A percentile compares a stretch with the other conserved stretches of the same genome.
phyloP scores from a whole-genome alignment of 2,113 vertebrate genomes.

The Laticauda colubrina region DNA sequence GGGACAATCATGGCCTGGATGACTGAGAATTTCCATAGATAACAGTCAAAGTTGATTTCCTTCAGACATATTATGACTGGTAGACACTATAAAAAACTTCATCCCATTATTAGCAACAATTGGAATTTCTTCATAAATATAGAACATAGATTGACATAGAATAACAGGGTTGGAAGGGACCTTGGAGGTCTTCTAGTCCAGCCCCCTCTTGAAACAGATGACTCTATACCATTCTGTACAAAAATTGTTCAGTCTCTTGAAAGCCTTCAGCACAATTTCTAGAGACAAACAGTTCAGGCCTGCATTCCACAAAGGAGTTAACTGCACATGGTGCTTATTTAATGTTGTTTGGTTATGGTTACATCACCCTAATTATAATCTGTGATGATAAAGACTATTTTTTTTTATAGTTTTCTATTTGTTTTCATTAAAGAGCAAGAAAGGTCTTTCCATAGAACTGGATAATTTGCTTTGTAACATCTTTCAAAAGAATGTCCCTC shows the following conservation, averaged over 20 bases:
- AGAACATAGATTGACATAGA: neutral
- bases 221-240: neutral
- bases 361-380: neutral
- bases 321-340: neutral
- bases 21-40: neutral
- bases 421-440: neutral
- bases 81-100: neutral
- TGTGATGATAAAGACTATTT: neutral
- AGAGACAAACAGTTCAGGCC: neutral
- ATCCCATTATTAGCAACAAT: neutral
- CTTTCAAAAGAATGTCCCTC: neutral
- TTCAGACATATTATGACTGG: neutral
- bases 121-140: neutral
- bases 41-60: neutral
- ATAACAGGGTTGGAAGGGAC: neutral
- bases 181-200: neutral
- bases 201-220: neutral
- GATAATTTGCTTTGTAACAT: neutral
- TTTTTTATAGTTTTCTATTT: neutral
- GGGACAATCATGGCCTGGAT: neutral
- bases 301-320: neutral
- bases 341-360: neutral
- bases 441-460: neutral
- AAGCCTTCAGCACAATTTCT: neutral
- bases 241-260: neutral